Conservation (phyloP, 2,797 vertebrate genomes). For the Hephaestus fuliginosus region DNA sequence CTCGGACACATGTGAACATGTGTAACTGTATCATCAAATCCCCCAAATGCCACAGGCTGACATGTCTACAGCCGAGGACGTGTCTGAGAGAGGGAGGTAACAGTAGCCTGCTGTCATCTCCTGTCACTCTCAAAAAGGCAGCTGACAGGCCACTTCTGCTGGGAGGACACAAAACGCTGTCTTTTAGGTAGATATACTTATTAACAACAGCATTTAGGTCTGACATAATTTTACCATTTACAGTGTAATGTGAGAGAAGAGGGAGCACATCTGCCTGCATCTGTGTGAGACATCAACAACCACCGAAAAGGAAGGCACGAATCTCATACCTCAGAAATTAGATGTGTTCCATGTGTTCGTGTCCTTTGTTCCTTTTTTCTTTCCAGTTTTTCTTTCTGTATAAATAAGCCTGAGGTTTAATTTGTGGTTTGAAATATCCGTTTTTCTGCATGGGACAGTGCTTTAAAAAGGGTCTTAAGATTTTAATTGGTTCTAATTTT, state of each 20-base stretch:
- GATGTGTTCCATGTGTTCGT: neutral
- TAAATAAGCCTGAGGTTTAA: neutral
- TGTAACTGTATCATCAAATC: conserved; percentile 76
- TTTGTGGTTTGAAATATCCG: neutral
- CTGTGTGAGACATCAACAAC: conserved; percentile 11
- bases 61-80: conserved; percentile 49
- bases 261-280: conserved; percentile 22
- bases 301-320: neutral
- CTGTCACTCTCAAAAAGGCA: conserved; percentile 53
- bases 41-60: conserved; percentile 64
- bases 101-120: conserved; percentile 64
- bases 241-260: neutral
- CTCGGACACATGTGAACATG: conserved; percentile 78
- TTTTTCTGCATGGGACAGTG: neutral
- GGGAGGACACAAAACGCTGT: neutral
- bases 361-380: neutral
- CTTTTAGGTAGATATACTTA: conserved; percentile 24
- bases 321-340: conserved; percentile 12
- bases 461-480: neutral
- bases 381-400: neutral
- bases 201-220: neutral
- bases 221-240: neutral
- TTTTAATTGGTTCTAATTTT: neutral
- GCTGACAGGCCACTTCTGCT: conserved; percentile 31
- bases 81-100: conserved; percentile 51